A percentile compares a stretch with the other conserved stretches of the same genome.
phyloP scores from a whole-genome alignment of 64 coral and sea anemone species.

The Astreopora myriophthalma region DNA sequence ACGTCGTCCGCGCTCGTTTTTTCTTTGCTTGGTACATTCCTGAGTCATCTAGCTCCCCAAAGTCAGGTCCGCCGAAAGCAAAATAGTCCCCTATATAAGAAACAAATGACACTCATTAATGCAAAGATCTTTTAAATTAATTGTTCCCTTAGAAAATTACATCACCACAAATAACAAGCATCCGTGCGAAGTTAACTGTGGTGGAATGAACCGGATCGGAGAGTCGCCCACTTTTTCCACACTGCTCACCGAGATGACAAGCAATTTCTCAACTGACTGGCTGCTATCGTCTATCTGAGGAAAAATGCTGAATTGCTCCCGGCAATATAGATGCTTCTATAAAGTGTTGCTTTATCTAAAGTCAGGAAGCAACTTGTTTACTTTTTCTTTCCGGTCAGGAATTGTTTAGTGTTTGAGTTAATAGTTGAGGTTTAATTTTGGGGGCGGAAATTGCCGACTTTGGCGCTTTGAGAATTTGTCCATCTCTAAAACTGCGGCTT shows the following conservation, averaged over 20 bases:
- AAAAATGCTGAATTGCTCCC: background rate
- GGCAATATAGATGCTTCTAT: background rate
- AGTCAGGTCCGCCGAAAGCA: constrained; percentile 39
- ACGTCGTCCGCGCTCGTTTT: constrained; percentile 92
- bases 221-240: background rate
- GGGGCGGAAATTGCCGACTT: background rate
- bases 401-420: background rate
- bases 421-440: background rate
- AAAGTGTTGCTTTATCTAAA: constrained; percentile 15
- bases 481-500: background rate
- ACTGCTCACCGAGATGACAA: background rate
- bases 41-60: constrained; percentile 66
- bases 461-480: background rate
- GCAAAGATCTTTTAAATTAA: background rate
- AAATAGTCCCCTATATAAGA: constrained; percentile 34
- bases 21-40: constrained; percentile 67
- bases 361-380: constrained; percentile 55
- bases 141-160: background rate
- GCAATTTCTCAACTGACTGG: background rate
- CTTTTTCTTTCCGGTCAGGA: constrained; percentile 31
- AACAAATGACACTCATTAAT: background rate
- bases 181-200: background rate
- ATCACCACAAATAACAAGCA: background rate
- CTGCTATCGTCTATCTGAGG: background rate
- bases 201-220: background rate